Conservation (phyloP, 1,140 invertebrate species). For the Drosophila nigrodunni region DNA sequence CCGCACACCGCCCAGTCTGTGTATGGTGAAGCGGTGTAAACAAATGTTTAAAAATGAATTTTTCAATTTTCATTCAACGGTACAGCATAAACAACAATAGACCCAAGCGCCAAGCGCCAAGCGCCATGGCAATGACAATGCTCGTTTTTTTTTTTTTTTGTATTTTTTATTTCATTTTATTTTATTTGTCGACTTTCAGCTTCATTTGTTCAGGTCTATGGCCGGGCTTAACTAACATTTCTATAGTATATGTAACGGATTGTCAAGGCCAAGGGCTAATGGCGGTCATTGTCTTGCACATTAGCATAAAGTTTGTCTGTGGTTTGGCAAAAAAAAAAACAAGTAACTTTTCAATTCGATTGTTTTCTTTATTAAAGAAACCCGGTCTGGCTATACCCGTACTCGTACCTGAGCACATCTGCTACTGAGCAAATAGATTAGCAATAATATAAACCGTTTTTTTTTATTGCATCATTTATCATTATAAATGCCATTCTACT, state of each 20-base stretch:
- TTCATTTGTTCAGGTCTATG: conserved; percentile 15
- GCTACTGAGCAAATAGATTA: conserved; percentile 48
- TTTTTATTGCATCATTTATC: conserved; percentile 52
- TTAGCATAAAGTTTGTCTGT: background rate
- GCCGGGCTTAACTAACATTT: conserved; percentile 8
- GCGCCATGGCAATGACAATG: conserved; percentile 35
- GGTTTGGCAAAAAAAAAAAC: background rate
- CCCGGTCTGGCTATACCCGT: background rate
- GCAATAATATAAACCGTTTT: conserved; percentile 40
- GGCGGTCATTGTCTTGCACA: conserved; percentile 8
- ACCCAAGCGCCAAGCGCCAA: conserved; percentile 16
- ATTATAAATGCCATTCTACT: conserved; percentile 14
- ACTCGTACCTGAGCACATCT: background rate
- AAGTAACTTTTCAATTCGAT: conserved; percentile 4
- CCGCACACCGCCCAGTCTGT: too few relatives aligned
- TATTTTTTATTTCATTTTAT: too few relatives aligned
- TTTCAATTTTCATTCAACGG: conserved; percentile 72
- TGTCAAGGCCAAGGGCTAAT: conserved; percentile 51
- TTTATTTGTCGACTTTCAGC: background rate
- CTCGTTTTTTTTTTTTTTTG: background rate
- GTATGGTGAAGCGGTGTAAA: conserved; percentile 48
- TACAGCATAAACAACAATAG: conserved; percentile 56
- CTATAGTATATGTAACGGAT: background rate
- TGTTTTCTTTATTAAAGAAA: background rate
- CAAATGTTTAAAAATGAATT: conserved; percentile 79